Base-by-base conservation (phyloP, 2,888 invertebrate species). In the Ariolimax columbianus region DNA sequence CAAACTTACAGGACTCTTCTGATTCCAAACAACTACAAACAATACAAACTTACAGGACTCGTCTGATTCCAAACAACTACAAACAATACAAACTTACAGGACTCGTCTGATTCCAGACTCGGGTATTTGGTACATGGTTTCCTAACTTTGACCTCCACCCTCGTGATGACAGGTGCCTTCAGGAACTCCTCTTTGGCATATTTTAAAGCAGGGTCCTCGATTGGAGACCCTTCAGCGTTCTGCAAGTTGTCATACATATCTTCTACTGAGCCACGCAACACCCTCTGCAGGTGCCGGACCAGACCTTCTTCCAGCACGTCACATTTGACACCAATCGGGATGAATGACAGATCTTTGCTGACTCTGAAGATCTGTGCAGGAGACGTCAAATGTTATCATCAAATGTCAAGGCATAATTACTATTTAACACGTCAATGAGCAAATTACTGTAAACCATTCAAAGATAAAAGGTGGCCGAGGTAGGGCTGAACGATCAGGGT, bases 301-400 rank as follows among this genome's bases (percentile, higher is more conserved):
- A 96, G 89, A 0, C 96, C 96, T 68, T 95, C 94, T 66, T 95
- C 94, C n/a, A 96, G 91, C 72, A 96, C 94, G 85, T 95, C 95
- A 91, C 96, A 96, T 17, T 93, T 94, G 79, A 95, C 90, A 70
- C 94, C 94, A 91, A 89, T 94, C 95, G 91, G 86, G 59, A 89
- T 87, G 87, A 91, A 91, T 40, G 88, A 86, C 80, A 92, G 87
- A 43, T 88, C 88, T 38, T 88, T 86, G 78, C 90, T 88, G n/a
- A 91, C 86, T 75, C 81, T 83, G 82, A 88, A 91, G 9, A 91
- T 86, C 87, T 89, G 88, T n/a, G n/a, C n/a, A n/a, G n/a, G n/a
- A n/a, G n/a, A n/a, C n/a, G n/a, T n/a, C n/a, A n/a, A n/a, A n/a
- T n/a, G n/a, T n/a, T n/a, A n/a, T n/a, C n/a, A n/a, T n/a, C n/a